These are phyloP conservation scores for Prenolepis imparis DNA, from an alignment of 2,888 invertebrate species.

Conservation along the genomic window DNA sequence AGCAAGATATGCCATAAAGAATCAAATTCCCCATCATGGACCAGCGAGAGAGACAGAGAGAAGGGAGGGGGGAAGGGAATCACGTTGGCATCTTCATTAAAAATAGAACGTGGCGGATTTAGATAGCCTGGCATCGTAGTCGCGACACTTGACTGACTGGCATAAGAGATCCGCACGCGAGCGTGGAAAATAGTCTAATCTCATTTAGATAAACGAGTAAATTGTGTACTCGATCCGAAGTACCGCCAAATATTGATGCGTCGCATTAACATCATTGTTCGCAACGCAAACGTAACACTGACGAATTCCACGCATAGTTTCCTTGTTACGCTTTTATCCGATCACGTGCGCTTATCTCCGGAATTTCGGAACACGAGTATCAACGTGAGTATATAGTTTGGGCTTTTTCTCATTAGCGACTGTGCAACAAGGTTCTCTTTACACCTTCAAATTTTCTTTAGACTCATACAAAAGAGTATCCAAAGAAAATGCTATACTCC, in stretches of 20 bases:
- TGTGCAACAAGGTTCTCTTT: background rate
- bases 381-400: background rate
- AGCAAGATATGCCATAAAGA: slow-evolving; percentile 30
- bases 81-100: slow-evolving; percentile 69
- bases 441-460: background rate
- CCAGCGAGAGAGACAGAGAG: slow-evolving; percentile 23
- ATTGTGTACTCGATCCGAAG: slow-evolving; percentile 32
- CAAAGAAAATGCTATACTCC: background rate
- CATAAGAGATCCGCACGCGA: slow-evolving; percentile 51
- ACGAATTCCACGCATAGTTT: slow-evolving; percentile 27
- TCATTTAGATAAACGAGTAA: slow-evolving; percentile 68
- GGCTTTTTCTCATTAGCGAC: background rate
- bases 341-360: slow-evolving; percentile 2
- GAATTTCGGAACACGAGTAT: slow-evolving; percentile 54
- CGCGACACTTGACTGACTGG: slow-evolving; percentile 66
- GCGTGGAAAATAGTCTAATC: slow-evolving; percentile 74
- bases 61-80: slow-evolving; percentile 14
- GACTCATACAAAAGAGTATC: too few relatives aligned
- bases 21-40: slow-evolving; percentile 59
- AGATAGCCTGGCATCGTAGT: slow-evolving; percentile 75
- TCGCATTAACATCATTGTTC: slow-evolving; percentile 67
- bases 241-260: slow-evolving; percentile 75
- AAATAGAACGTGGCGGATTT: slow-evolving; percentile 77
- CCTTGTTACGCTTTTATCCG: slow-evolving; percentile 56
- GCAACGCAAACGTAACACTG: slow-evolving; percentile 19